A percentile compares a stretch with the other conserved stretches of the same genome.
These are phyloP conservation scores for Zoanthus sociatus DNA, from an alignment of 92 coral and sea anemone species.

Conservation along the genomic window DNA sequence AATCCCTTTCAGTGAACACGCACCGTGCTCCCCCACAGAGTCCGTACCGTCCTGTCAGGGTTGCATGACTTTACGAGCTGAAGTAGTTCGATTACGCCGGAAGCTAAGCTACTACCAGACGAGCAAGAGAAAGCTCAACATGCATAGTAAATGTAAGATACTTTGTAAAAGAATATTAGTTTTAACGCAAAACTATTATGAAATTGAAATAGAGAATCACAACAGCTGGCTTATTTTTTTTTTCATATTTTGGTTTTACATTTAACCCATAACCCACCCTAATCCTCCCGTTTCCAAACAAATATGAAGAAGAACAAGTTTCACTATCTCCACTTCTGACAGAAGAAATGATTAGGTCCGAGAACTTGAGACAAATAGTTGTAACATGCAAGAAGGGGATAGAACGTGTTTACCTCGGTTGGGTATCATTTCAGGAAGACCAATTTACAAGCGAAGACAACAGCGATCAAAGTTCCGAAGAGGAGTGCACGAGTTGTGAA, in stretches of 20 bases:
- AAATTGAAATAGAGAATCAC: neutral
- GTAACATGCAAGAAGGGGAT: too few species aligned
- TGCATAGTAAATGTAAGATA: neutral
- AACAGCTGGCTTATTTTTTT: neutral
- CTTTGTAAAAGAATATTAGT: neutral
- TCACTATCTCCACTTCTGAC: too few species aligned
- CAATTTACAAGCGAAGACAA: too few species aligned
- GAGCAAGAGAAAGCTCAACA: neutral
- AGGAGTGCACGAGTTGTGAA: neutral
- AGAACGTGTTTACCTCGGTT: too few species aligned
- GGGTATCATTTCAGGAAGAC: too few species aligned
- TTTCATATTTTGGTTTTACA: neutral
- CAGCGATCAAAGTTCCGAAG: too few species aligned
- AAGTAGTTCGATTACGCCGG: neutral
- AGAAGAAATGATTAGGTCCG: too few species aligned
- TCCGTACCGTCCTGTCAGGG: neutral
- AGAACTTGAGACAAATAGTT: too few species aligned
- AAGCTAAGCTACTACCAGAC: neutral
- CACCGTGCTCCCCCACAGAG: neutral
- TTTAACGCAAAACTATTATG: neutral
- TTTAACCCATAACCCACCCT: too few species aligned
- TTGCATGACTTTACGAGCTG: neutral
- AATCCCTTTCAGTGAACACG: neutral
- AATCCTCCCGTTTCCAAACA: too few species aligned
- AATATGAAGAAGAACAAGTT: too few species aligned